Conservation (phyloP, 2,888 invertebrate species). For the Chironomus riparius region DNA sequence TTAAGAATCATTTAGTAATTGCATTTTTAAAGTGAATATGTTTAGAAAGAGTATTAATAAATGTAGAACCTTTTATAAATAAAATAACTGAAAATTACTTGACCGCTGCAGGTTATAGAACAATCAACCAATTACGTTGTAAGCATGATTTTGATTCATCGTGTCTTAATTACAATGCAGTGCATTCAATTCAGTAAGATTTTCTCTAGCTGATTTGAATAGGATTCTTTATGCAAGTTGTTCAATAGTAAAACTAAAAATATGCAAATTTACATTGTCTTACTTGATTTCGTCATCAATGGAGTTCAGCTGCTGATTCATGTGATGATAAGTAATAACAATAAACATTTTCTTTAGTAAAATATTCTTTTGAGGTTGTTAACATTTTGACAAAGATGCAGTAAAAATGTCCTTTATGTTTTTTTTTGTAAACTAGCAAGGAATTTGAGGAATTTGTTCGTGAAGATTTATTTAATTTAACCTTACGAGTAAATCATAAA, state of each 20-base stretch:
- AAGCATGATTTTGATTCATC: constrained; percentile 14
- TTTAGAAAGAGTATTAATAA: background rate
- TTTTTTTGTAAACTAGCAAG: too few species aligned
- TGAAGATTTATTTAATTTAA: too few species aligned
- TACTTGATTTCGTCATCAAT: too few species aligned
- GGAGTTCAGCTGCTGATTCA: too few species aligned
- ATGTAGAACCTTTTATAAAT: background rate
- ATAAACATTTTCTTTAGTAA: background rate
- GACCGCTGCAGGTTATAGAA: constrained; percentile 9
- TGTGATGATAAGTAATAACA: too few species aligned
- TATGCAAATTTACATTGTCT: too few species aligned
- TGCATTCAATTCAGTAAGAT: background rate
- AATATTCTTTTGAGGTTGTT: background rate
- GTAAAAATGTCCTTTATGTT: too few species aligned
- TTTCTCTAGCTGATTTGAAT: background rate
- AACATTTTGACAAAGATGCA: too few species aligned
- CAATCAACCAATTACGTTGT: constrained; percentile 11
- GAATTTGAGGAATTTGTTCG: background rate
- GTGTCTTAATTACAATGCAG: constrained; percentile 8
- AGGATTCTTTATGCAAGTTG: background rate
- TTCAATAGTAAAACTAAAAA: background rate
- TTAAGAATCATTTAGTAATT: background rate
- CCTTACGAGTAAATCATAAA: background rate
- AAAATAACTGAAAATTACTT: constrained; percentile 1
- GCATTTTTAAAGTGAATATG: background rate